These are phyloP conservation scores for Nasonovia ribisnigri DNA, from an alignment of 2,888 invertebrate genomes.

Conservation along the genomic window DNA sequence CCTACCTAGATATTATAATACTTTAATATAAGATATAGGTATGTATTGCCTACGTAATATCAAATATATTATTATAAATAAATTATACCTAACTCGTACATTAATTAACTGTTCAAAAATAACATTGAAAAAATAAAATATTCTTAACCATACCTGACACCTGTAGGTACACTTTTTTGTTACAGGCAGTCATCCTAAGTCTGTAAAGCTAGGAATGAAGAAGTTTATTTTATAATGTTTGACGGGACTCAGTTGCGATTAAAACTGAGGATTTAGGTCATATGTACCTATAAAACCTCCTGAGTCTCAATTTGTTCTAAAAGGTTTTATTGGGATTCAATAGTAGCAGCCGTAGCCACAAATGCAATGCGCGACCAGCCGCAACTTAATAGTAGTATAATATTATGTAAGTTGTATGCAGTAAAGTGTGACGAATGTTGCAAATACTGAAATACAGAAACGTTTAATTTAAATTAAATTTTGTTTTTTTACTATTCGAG, in stretches of 20 bases:
- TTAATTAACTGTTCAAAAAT: background rate
- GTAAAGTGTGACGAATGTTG: background rate
- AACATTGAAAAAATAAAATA: background rate
- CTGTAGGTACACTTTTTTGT: background rate
- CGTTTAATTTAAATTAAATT: background rate
- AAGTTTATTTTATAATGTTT: background rate
- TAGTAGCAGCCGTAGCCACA: background rate
- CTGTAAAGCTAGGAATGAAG: background rate
- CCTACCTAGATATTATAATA: background rate
- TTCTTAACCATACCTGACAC: background rate
- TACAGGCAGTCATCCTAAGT: background rate
- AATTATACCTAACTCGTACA: background rate
- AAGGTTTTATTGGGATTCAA: background rate
- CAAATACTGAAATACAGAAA: background rate
- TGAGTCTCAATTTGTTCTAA: background rate
- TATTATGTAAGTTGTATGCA: background rate
- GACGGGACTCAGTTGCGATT: background rate
- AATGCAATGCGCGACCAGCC: background rate
- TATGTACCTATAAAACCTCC: background rate
- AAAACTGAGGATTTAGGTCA: background rate
- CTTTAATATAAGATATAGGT: too few species aligned
- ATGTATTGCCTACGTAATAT: background rate
- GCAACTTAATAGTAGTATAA: background rate
- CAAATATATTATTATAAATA: background rate
- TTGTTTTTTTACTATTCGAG: background rate